Percentiles rank a stretch among this genome's conserved stretches.
Evolutionary conservation across 2,888 invertebrate species (phyloP).

Genomic region (Watsonalla cultraria): DNA sequence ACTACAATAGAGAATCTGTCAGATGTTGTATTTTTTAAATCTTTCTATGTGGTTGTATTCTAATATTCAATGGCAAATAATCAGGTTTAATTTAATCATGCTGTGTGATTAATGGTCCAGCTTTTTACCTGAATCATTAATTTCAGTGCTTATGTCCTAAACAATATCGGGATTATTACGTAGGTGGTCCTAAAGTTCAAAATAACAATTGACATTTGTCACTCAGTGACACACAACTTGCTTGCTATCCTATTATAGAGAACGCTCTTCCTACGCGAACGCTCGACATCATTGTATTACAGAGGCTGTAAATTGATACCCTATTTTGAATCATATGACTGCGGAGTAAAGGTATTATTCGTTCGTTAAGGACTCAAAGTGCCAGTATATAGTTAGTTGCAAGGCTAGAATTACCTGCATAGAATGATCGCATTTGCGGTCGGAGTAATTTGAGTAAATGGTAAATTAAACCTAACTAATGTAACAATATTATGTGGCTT

Average conservation of each 20-base stretch:
- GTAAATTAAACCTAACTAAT: conserved; percentile 44
- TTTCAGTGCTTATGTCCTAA: conserved; percentile 6
- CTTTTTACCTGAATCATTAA: conserved; percentile 5
- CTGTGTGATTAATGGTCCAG: neutral
- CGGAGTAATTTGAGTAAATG: conserved; percentile 49
- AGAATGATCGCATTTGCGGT: conserved; percentile 45
- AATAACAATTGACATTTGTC: conserved; percentile 37
- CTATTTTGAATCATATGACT: conserved; percentile 23
- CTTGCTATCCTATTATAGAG: conserved; percentile 32
- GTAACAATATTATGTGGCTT: conserved; percentile 26
- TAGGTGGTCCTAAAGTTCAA: conserved; percentile 33
- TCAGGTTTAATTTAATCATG: too few relatives aligned
- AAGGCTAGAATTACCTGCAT: conserved; percentile 40
- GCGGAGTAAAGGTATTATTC: conserved; percentile 18
- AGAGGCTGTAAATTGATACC: conserved; percentile 11
- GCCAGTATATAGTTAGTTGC: conserved; percentile 8
- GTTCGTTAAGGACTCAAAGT: conserved; percentile 14
- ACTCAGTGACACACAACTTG: conserved; percentile 32
- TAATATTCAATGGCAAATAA: too few relatives aligned
- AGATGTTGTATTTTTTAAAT: too few relatives aligned
- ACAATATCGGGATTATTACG: conserved; percentile 14
- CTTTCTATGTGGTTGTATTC: too few relatives aligned
- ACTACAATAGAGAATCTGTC: too few relatives aligned
- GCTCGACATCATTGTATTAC: conserved; percentile 22
- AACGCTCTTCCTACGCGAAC: conserved; percentile 37